Percentiles rank a stretch among this genome's conserved stretches.
Evolutionary conservation across 2,113 vertebrate species (phyloP).

Genomic region (Nothoprocta perdicaria): DNA sequence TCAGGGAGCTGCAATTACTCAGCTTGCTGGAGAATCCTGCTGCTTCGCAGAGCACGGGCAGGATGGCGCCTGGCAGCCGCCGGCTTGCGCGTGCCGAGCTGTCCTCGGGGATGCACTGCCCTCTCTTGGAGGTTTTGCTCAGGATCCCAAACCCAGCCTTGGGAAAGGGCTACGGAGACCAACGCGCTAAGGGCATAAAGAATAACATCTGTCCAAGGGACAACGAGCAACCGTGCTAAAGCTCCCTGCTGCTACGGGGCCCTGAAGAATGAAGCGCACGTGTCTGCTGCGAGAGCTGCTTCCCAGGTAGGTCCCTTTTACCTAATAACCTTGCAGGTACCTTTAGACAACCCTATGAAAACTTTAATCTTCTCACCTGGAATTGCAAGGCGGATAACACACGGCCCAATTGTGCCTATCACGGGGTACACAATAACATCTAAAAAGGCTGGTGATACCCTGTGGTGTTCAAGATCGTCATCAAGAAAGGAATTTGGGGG

Average conservation of each 20-base stretch:
- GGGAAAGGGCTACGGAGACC: accelerated
- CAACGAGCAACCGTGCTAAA: neutral
- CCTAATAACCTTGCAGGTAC: neutral
- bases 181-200: neutral
- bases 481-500: accelerated
- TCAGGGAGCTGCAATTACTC: neutral
- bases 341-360: neutral
- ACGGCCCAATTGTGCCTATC: neutral
- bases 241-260: accelerated
- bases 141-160: neutral
- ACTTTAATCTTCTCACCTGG: accelerated
- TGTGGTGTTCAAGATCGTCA: accelerated
- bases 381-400: neutral
- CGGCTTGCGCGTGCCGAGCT: accelerated
- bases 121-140: conserved; percentile 30
- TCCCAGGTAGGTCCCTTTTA: conserved; percentile 8
- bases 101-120: conserved; percentile 47
- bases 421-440: accelerated
- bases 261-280: neutral
- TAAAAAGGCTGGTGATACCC: accelerated
- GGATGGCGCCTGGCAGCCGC: neutral
- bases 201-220: accelerated
- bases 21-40: neutral
- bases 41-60: neutral
- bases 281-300: neutral